Evolutionary conservation across 2,888 invertebrate genomes (phyloP), one percentile per base, ranked within the genome.

Genomic region (Amphipoea oculea): DNA sequence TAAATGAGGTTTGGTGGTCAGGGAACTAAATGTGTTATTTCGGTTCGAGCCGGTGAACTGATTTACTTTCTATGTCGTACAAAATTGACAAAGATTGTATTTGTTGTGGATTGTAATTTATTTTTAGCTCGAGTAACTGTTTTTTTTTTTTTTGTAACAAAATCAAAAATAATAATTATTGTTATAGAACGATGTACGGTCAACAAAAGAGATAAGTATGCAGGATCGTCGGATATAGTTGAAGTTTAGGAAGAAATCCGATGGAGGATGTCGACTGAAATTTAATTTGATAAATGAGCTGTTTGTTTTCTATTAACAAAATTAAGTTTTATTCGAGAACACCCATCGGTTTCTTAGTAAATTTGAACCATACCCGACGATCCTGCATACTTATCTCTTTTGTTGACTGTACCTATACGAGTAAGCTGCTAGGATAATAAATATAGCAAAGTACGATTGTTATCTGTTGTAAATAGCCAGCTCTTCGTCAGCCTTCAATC

Each of bases 1-100:
- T 83, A 70, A 86, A 83, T 89, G 84, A 84, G 78, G 68, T 87
- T 84, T 76, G 60, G 83, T 71, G 85, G 89, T 85, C 76, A 80
- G 67, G 36, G 67, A 48, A 86, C 79, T 85, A 73, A 81, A 84
- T 88, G 20, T 84, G 81, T 80, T 85, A 69, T 84, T 82, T 78
- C 23, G 72, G 57, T 76, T 63, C 9, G 66, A 78, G 66, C 73
- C 60, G 45, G 78, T 79, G 73, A 65, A 78, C 65, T 42, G 42
- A 78, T 84, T 80, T 81, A 67, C 36, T 36, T 75, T 75, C 48
- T 66, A 75, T 73, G 48, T 54, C 63, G 42, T 42, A 42, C 0
- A 5, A 60, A 65, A 72, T 82, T 78, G 7, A 86, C 62, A 82
- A 67, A 67, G 51, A 78, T 83, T 69, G 45, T 78, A 36, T 73